Evolutionary conservation across 2,113 vertebrate species (phyloP).

Genomic region (Forbesichthys papilliferus): DNA sequence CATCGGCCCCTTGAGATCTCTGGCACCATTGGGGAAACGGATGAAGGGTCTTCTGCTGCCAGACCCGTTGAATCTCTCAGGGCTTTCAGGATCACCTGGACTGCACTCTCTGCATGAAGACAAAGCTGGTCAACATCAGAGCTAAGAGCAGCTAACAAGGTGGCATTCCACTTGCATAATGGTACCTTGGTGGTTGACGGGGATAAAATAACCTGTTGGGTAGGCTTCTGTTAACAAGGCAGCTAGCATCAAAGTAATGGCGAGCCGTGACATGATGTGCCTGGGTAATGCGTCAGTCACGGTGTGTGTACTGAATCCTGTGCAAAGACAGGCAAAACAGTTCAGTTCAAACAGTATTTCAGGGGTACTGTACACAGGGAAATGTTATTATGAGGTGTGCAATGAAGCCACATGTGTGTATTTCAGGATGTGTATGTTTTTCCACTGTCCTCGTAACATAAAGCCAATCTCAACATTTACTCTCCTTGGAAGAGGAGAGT

Average conservation of each 20-base stretch:
- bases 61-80: slow-evolving; percentile 24
- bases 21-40: slow-evolving; percentile 21
- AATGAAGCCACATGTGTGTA: not conserved
- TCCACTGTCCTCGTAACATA: not conserved
- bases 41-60: not conserved
- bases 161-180: not conserved
- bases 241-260: slow-evolving; percentile 52
- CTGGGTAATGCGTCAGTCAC: not conserved
- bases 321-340: not conserved
- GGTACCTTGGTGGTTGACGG: slow-evolving; percentile 62
- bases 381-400: too few relatives aligned
- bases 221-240: slow-evolving; percentile 38
- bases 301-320: not conserved
- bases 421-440: not conserved
- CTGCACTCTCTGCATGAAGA: slow-evolving; percentile 26
- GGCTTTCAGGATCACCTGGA: slow-evolving; percentile 12
- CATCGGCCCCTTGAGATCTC: slow-evolving; percentile 9
- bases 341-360: not conserved
- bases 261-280: slow-evolving; percentile 48
- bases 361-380: too few relatives aligned
- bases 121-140: not conserved
- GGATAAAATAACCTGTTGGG: slow-evolving; percentile 17
- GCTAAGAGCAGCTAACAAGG: not conserved
- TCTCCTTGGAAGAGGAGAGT: not conserved
- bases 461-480: not conserved